Conservation (phyloP, 2,888 invertebrate species). For the Lepetodrilus schrolli region DNA sequence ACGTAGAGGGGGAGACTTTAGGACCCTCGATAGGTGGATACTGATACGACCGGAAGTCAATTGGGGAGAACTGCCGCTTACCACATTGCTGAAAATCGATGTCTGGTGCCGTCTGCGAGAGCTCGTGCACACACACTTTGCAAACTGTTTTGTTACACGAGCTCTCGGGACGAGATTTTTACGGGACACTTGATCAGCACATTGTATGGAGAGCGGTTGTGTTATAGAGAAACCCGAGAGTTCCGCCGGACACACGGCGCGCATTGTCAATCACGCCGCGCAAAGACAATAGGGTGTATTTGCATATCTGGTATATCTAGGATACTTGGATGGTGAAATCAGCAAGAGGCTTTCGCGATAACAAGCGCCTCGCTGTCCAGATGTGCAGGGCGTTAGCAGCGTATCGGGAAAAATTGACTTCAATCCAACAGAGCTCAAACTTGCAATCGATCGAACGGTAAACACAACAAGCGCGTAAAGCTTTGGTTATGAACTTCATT, state of each 20-base stretch:
- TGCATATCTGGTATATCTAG: constrained; percentile 16
- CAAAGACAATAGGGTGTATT: constrained; percentile 24
- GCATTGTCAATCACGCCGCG: constrained; percentile 11
- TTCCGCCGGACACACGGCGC: background rate
- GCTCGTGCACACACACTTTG: constrained; percentile 7
- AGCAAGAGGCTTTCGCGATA: background rate
- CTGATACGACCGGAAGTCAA: no score
- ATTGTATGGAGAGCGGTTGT: background rate
- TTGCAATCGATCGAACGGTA: background rate
- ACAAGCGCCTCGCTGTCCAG: constrained; percentile 7
- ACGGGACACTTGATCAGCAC: background rate
- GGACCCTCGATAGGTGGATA: no score
- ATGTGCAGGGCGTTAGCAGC: background rate
- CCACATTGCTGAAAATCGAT: constrained; percentile 12
- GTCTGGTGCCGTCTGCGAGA: background rate
- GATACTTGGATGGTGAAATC: background rate
- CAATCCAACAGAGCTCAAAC: background rate
- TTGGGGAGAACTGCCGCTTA: background rate
- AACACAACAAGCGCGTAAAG: background rate
- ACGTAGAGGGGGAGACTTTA: background rate
- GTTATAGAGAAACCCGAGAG: background rate
- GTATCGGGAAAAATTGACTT: background rate
- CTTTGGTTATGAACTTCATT: constrained; percentile 11
- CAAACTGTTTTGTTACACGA: constrained; percentile 15
- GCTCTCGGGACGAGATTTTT: background rate